These are phyloP conservation scores for Danio kyathit DNA, from an alignment of 2,797 vertebrate genomes.

Conservation along the genomic window DNA sequence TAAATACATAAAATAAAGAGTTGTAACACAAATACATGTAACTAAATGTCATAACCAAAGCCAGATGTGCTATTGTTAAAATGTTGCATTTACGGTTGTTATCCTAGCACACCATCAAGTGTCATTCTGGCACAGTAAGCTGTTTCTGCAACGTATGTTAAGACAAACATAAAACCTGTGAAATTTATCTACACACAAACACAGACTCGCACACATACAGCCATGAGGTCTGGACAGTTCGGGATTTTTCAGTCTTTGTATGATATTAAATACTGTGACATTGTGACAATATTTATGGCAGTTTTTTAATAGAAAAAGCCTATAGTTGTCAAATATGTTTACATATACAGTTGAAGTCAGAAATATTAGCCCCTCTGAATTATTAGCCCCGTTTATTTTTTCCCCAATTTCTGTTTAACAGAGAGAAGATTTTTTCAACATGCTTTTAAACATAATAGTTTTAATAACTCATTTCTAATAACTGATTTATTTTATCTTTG, in stretches of 20 bases:
- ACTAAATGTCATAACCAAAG: not conserved
- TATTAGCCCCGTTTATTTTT: no score
- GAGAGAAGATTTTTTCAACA: no score
- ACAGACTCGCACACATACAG: slow-evolving; percentile 51
- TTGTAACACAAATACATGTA: slow-evolving; percentile 44
- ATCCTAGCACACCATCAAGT: not conserved
- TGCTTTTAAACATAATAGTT: no score
- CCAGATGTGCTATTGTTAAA: slow-evolving; percentile 15
- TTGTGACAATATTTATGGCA: not conserved
- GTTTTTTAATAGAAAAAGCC: no score
- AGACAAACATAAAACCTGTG: slow-evolving; percentile 25
- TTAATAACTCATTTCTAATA: no score
- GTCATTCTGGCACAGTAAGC: slow-evolving; percentile 9
- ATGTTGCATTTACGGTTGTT: not conserved
- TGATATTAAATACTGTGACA: not conserved
- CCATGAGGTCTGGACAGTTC: not conserved
- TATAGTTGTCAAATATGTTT: no score
- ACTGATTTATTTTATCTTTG: no score
- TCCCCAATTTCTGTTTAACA: no score
- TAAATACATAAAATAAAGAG: no score
- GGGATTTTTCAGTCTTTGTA: not conserved
- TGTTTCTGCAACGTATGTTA: not conserved
- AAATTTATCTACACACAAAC: slow-evolving; percentile 61
- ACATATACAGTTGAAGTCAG: no score
- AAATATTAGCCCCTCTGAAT: no score